Base-by-base conservation (phyloP, 2,888 invertebrate species). In the Synergus itoensis region DNA sequence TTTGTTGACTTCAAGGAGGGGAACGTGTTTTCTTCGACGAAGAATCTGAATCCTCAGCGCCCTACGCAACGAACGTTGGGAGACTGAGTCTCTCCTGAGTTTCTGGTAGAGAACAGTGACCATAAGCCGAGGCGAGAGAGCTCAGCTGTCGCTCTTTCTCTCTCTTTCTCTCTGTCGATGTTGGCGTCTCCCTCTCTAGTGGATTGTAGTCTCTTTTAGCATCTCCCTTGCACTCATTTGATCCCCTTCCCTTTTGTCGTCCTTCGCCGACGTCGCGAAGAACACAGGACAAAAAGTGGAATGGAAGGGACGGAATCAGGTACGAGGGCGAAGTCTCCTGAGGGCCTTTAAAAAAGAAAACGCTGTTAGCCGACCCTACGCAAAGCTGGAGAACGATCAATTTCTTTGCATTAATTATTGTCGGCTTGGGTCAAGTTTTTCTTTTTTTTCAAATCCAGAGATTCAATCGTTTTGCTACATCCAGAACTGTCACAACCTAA, bases 401-500 rank as follows among this genome's bases (percentile, higher is more conserved):
- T 73, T 73, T 73, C 53, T 28, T 73, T 73, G 73, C 73, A 73
- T 73, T 73, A 73, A 73, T 73, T 73, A 73, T 53, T 73, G n/a
- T 28, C 53, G 16, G 53, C 73, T 40, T 48, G 73, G 48, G 48
- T 73, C 48, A 73, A 40, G 9, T 41, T 43, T 41, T 41, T 64
- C n/a, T n/a, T n/a, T 16, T 14, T n/a, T n/a, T 11, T 18, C 4
- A 18, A 43, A 65, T 65, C 11, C n/a, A 40, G 40, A 36, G 36
- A 0, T 36, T 36, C 36, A 36, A 36, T 36, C 36, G 36, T 7
- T 36, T 36, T 36, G 36, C 36, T 5, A 36, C 36, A 36, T 36
- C 5, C 36, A 36, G 36, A 36, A 4, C 36, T 36, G 36, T 36
- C 36, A 36, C 36, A 36, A 36, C 5, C 36, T 36, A 5, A 36